Evolutionary conservation across 2,888 invertebrate species (phyloP).

Genomic region (Meandrusa payeni): DNA sequence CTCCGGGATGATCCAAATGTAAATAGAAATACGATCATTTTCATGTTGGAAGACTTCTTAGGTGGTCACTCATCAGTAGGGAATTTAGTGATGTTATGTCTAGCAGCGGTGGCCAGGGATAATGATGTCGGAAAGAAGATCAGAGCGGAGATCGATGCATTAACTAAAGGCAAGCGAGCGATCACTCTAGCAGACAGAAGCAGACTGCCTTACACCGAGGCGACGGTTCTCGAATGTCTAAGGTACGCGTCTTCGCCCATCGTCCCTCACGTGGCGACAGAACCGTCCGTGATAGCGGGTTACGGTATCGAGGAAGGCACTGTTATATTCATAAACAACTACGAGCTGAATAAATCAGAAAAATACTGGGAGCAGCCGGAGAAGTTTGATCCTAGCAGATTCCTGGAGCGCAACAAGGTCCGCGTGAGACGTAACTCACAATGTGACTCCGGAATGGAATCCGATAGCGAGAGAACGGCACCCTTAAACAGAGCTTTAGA

Average conservation of each 20-base stretch:
- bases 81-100: constrained; percentile 88
- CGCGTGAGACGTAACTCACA: constrained; percentile 62
- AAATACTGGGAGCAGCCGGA: constrained; percentile 87
- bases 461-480: constrained; percentile 58
- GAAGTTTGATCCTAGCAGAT: constrained; percentile 88
- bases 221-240: constrained; percentile 89
- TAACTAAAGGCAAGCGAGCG: constrained; percentile 77
- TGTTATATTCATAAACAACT: constrained; percentile 91
- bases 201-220: constrained; percentile 89
- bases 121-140: constrained; percentile 84
- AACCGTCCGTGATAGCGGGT: constrained; percentile 86
- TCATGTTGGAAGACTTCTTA: constrained; percentile 91
- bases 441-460: constrained; percentile 81
- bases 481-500: constrained; percentile 44
- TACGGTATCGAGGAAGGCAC: constrained; percentile 88
- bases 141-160: constrained; percentile 84
- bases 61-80: constrained; percentile 94
- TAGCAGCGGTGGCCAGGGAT: constrained; percentile 85
- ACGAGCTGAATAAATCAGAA: constrained; percentile 87
- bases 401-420: constrained; percentile 77
- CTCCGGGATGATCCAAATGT: constrained; percentile 83
- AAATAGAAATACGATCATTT: constrained; percentile 89
- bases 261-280: constrained; percentile 93
- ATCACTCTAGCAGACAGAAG: constrained; percentile 85
- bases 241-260: constrained; percentile 92